A percentile compares a stretch with the other conserved stretches of the same genome.
These are phyloP conservation scores for Ips nitidus DNA, from an alignment of 1,140 invertebrate genomes.

Conservation along the genomic window DNA sequence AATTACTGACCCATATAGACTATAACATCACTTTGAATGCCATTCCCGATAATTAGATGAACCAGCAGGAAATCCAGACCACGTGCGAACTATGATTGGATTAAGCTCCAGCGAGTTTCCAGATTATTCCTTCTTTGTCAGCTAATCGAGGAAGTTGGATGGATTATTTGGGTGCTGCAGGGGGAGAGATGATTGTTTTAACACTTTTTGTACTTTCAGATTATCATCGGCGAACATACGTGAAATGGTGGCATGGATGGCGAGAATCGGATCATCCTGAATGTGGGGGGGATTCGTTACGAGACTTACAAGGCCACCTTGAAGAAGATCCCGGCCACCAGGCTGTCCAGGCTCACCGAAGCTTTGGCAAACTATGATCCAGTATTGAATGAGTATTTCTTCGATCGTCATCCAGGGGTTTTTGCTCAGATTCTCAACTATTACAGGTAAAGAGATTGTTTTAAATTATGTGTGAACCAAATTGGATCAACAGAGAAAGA, in stretches of 20 bases:
- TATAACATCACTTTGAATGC: too few relatives aligned
- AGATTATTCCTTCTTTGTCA: not conserved
- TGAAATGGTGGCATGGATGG: slow-evolving; percentile 70
- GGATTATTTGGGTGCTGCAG: too few relatives aligned
- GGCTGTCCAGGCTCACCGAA: slow-evolving; percentile 86
- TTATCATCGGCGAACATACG: not conserved
- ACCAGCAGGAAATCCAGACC: too few relatives aligned
- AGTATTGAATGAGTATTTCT: slow-evolving; percentile 97
- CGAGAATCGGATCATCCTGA: slow-evolving; percentile 96
- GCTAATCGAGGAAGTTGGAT: not conserved
- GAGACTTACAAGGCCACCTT: slow-evolving; percentile 93
- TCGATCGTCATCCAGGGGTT: slow-evolving; percentile 96
- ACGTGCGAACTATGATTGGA: not conserved
- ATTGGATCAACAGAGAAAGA: too few relatives aligned
- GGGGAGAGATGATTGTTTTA: too few relatives aligned
- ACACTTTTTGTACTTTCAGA: not conserved
- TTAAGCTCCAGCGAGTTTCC: not conserved
- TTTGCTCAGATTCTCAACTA: slow-evolving; percentile 94
- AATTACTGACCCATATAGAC: too few relatives aligned
- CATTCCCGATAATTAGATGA: too few relatives aligned
- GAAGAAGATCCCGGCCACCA: slow-evolving; percentile 93
- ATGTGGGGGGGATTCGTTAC: slow-evolving; percentile 96
- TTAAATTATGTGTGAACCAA: not conserved
- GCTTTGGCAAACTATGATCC: slow-evolving; percentile 94
- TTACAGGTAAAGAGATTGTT: slow-evolving; percentile 65